These are phyloP conservation scores for Phaethon lepturus DNA, from an alignment of 2,113 vertebrate genomes.

Conservation along the genomic window DNA sequence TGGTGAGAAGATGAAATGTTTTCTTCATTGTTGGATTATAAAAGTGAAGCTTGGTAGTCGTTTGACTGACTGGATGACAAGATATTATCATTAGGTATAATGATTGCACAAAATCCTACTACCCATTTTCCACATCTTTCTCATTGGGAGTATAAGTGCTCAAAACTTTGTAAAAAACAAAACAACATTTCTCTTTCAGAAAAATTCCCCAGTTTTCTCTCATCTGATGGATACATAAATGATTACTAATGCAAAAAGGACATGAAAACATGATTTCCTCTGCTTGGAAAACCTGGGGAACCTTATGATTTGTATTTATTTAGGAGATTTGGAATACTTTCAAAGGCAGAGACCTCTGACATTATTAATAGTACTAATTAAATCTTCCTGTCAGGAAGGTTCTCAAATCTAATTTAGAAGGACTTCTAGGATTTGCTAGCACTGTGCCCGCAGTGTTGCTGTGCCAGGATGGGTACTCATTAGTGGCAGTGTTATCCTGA, in stretches of 20 bases:
- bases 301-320: neutral
- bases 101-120: neutral
- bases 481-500: neutral
- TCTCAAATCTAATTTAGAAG: neutral
- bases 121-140: neutral
- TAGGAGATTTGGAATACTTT: neutral
- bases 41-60: neutral
- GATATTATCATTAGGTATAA: neutral
- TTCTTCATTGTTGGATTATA: neutral
- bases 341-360: neutral
- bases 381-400: neutral
- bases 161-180: neutral
- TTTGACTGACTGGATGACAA: neutral
- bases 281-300: neutral
- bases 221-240: neutral
- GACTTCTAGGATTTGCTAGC: neutral
- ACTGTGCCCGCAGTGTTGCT: neutral
- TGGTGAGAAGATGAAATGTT: neutral
- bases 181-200: neutral
- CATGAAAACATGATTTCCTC: neutral
- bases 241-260: neutral
- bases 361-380: slow-evolving; percentile 5
- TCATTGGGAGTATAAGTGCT: neutral
- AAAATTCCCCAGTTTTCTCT: neutral
- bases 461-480: neutral